Evolutionary conservation across 2,113 vertebrate species (phyloP).

Genomic region (Pelecanus crispus): DNA sequence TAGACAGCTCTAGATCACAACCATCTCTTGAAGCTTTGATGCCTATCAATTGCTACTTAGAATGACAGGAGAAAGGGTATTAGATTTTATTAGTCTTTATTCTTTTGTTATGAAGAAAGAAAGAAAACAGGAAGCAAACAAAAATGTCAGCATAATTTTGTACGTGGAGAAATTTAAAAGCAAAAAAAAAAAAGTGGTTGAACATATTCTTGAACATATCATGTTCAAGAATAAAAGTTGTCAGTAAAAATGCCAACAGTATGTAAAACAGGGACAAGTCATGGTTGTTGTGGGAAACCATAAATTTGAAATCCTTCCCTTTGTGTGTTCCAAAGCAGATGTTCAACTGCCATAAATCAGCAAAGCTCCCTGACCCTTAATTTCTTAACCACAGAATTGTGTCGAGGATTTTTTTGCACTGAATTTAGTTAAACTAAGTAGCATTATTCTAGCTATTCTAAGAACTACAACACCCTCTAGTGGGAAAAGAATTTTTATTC

Average conservation of each 20-base stretch:
- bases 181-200: not conserved
- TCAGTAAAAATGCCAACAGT: not conserved
- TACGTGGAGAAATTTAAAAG: not conserved
- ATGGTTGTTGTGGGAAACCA: not conserved
- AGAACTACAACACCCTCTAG: slow-evolving; percentile 45
- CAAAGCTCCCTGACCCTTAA: slow-evolving; percentile 14
- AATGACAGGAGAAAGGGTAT: not conserved
- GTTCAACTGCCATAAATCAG: slow-evolving; percentile 23
- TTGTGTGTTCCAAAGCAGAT: slow-evolving; percentile 9
- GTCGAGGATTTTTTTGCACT: not conserved
- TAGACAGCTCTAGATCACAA: not conserved
- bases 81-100: not conserved
- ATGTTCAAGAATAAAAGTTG: not conserved
- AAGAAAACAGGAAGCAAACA: not conserved
- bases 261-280: not conserved
- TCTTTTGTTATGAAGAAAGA: not conserved
- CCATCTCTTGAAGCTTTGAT: not conserved
- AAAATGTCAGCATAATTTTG: not conserved
- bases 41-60: not conserved
- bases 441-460: not conserved
- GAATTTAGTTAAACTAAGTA: not conserved
- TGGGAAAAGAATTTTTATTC: not conserved
- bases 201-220: too few relatives aligned
- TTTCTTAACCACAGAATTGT: not conserved
- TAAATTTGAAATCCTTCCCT: slow-evolving; percentile 9